Evolutionary conservation across 2,113 vertebrate species (phyloP).

Genomic region (Pseudolaguvia tuberculata): DNA sequence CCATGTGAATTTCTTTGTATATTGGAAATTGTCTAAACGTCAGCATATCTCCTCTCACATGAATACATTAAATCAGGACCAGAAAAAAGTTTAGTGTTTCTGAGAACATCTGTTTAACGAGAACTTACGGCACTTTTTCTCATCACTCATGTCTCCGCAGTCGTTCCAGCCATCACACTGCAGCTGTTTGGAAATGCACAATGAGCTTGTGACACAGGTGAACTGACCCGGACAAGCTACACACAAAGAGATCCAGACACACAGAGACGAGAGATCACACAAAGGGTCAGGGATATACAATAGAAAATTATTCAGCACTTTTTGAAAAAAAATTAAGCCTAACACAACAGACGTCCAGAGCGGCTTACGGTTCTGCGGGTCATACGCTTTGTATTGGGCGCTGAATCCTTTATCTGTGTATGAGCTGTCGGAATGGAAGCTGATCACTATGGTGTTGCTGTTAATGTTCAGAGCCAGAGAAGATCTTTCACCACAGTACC

Average conservation of each 20-base stretch:
- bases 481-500: conserved; percentile 69
- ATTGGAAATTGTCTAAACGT: too few relatives aligned
- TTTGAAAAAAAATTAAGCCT: neutral
- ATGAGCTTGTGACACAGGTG: conserved; percentile 56
- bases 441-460: conserved; percentile 52
- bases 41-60: too few relatives aligned
- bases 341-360: conserved; percentile 4
- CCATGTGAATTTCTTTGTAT: too few relatives aligned
- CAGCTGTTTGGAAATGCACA: conserved; percentile 59
- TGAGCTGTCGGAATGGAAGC: conserved; percentile 69
- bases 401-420: conserved; percentile 73
- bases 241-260: neutral
- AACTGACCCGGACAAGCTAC: conserved; percentile 70
- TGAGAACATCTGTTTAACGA: neutral
- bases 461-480: conserved; percentile 56
- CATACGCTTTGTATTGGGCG: conserved; percentile 59
- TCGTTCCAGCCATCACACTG: conserved; percentile 74
- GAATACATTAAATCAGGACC: neutral
- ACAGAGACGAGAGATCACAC: neutral
- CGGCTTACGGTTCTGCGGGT: conserved; percentile 69
- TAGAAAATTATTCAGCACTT: neutral
- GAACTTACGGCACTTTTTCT: conserved; percentile 65
- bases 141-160: conserved; percentile 73
- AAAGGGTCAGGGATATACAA: neutral
- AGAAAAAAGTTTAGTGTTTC: neutral